Base-by-base conservation (phyloP, 2,888 invertebrate genomes). In the Machimus atricapillus region DNA sequence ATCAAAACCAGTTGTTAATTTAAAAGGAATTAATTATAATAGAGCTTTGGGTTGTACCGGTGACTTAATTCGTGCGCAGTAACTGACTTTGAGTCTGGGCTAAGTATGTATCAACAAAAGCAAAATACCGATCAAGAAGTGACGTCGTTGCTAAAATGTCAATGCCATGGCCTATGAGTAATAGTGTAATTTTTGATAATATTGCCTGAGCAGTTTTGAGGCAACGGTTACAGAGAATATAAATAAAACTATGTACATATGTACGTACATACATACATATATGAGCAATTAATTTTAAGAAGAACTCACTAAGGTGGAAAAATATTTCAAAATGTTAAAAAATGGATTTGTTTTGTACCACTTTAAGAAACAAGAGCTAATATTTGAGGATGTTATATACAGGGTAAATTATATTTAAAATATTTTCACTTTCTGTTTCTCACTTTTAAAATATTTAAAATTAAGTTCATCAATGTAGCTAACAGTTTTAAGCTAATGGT, bases 151-250 rank as follows among this genome's bases (percentile, higher is more conserved):
- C 34, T 37, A 37, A 76, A 76, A 76, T 76, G 76, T 76, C 76
- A 76, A 76, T 76, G 76, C 34, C 76, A 76, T n/a, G n/a, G 76
- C 34, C 76, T 76, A 23, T 76, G 76, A 76, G 8, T 76, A 76
- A 76, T 76, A 34, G 34, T 37, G 76, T 76, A 76, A 76, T 76
- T 76, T 76, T 76, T 66, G 66, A 23, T 66, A 23, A n/a, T 66
- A 2, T 66, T 23, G 66, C 4, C 23, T 27, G 2, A 66, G 66
- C 4, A 66, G 66, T 12, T 52, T 1, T 52, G 12, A 23, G 27
- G 23, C 19, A 23, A 8, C 7, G 52, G 4, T 52, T 52, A 52
- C n/a, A 46, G 16, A 46, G 16, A 12, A 46, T 46, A 46, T 46
- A 43, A 31, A 31, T 31, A 31, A 2, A 31, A 31, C 31, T 31